Evolutionary conservation across 2,888 invertebrate species (phyloP).

Genomic region (Melieria crassipennis): DNA sequence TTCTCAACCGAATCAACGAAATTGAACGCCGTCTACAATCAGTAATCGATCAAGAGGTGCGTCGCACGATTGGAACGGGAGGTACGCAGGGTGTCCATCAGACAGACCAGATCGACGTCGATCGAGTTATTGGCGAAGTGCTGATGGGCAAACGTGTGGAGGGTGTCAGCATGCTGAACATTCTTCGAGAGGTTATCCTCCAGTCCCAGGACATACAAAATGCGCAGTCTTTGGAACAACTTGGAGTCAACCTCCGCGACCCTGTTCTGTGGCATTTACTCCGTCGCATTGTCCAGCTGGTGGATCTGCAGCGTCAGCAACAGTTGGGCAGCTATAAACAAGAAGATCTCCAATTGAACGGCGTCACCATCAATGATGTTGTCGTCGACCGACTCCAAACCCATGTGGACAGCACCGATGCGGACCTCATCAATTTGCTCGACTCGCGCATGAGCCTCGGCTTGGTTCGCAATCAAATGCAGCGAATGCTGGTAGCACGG

Average conservation of each 20-base stretch:
- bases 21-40: conserved; percentile 45
- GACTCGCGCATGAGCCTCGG: background rate
- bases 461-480: background rate
- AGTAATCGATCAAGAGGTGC: conserved; percentile 37
- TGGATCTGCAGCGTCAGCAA: conserved; percentile 72
- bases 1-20: conserved; percentile 43
- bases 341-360: conserved; percentile 70
- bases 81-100: background rate
- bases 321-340: conserved; percentile 70
- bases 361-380: conserved; percentile 72
- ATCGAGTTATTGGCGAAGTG: conserved; percentile 47
- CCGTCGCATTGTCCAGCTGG: conserved; percentile 63
- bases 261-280: conserved; percentile 62
- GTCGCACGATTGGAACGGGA: background rate
- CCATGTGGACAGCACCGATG: conserved; percentile 72
- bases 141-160: conserved; percentile 43
- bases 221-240: conserved; percentile 66
- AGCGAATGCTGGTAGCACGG: conserved; percentile 63
- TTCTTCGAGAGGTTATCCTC: conserved; percentile 46
- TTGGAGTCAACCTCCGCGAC: conserved; percentile 71
- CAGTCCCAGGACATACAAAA: conserved; percentile 32
- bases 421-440: conserved; percentile 67
- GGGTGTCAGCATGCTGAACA: conserved; percentile 42
- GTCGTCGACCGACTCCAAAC: conserved; percentile 74
- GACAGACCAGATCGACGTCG: conserved; percentile 37